A percentile compares a stretch with the other conserved stretches of the same genome.
Conservation (phyloP, 2,113 vertebrate species). For the Sphyrna mokarran region DNA sequence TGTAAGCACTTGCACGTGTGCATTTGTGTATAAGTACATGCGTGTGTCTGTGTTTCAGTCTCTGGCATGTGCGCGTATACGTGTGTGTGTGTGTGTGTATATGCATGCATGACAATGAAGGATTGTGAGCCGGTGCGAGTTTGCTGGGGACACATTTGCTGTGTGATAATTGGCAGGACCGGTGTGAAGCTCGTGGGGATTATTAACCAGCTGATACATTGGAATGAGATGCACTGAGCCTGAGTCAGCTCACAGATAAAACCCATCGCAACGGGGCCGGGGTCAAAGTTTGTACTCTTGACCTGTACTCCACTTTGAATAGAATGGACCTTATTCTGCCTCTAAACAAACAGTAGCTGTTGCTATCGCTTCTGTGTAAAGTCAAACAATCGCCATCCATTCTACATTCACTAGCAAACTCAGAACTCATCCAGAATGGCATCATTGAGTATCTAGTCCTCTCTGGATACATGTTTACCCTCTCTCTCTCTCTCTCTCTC, state of each 20-base stretch:
- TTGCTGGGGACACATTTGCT: neutral
- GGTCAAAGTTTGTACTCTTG: neutral
- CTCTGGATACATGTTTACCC: neutral
- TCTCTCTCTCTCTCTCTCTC: neutral
- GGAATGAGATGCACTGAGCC: neutral
- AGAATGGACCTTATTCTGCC: neutral
- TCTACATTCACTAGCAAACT: neutral
- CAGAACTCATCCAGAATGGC: neutral
- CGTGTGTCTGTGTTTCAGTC: too few species aligned
- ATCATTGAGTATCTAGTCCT: neutral
- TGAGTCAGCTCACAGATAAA: neutral
- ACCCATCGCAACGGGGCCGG: neutral
- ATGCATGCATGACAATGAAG: too few species aligned
- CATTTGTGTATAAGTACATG: too few species aligned
- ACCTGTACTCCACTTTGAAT: neutral
- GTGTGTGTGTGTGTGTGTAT: neutral
- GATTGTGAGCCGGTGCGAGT: neutral
- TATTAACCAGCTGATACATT: neutral
- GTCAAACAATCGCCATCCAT: neutral
- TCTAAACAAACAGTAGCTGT: slow-evolving; percentile 7
- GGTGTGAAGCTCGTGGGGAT: neutral
- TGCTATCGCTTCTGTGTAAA: neutral
- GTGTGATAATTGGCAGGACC: neutral
- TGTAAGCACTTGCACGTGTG: too few species aligned
- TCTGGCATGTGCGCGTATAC: neutral